Base-by-base conservation (phyloP, 1,140 invertebrate species). In the Brachionus manjavacas region DNA sequence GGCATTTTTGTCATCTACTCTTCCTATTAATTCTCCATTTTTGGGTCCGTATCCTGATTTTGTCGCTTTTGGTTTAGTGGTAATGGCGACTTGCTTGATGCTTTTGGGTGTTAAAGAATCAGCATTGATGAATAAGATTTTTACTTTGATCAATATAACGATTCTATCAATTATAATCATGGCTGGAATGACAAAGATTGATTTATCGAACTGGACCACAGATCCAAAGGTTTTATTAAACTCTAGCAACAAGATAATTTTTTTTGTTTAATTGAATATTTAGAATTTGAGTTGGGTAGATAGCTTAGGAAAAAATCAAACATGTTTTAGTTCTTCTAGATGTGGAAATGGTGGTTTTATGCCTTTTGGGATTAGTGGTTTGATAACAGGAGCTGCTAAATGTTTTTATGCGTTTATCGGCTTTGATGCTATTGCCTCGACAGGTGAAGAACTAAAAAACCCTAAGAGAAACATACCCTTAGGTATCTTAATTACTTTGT, bases 91-190 rank as follows among this genome's bases (percentile, higher is more conserved):
- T 11, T 49, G 72, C 25, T 86, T 91, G 55, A 87, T 92, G 74
- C 93, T 92, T 2, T 90, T 93, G 6, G 95, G 95, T 0, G 95
- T 96, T 0, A 96, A 96, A 90, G 92, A 93, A 41, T 88, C 88
- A 6, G 87, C 88, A 64, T 85, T 87, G 43, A 87, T 90, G 1
- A 87, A 87, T 41, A 87, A 88, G 49, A 84, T 88, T 0, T 84
- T 90, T 6, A 87, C 87, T 0, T 85, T 88, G 3, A 39, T 89
- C 1, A 89, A 87, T 72, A 80, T 88, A 0, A 55, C 90, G 39
- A 86, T 90, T 1, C 86, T 90, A 23, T 84, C 87, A 28, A 88
- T 87, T 41, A 88, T 90, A 25, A 87, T 90, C 11, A 87, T 88
- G 60, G 87, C 90, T 4, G 89, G 89, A 1, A 87, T 89, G 70